phyloP scores from a whole-genome alignment of 2,888 invertebrate genomes.

The Melieria crassipennis region DNA sequence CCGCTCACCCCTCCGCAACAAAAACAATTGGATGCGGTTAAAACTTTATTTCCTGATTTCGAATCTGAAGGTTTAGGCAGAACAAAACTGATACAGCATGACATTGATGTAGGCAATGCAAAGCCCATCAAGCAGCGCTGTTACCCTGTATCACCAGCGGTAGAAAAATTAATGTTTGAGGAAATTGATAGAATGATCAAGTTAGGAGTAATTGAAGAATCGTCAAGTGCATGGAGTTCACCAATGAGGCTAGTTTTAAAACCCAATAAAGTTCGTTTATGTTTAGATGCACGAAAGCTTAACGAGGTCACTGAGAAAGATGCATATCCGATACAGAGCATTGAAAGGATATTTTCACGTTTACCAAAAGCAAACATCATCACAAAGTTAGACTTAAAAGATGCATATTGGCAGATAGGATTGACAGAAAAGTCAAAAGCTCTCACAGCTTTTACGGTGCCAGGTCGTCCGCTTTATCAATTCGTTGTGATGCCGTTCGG shows the following conservation, averaged over 20 bases:
- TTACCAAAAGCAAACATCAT: slow-evolving; percentile 35
- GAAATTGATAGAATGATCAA: too few species aligned
- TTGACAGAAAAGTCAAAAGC: slow-evolving; percentile 28
- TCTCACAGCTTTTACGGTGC: slow-evolving; percentile 39
- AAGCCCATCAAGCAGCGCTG: too few species aligned
- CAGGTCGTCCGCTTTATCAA: slow-evolving; percentile 41
- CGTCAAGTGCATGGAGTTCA: slow-evolving; percentile 51
- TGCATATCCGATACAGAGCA: slow-evolving; percentile 41
- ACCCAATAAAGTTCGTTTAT: slow-evolving; percentile 46
- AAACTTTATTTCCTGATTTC: too few species aligned
- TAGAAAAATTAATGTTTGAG: too few species aligned
- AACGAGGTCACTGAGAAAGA: slow-evolving; percentile 47
- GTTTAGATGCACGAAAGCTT: slow-evolving; percentile 50
- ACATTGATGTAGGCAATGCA: too few species aligned
- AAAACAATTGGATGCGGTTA: too few species aligned
- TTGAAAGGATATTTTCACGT: slow-evolving; percentile 38
- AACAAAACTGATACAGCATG: too few species aligned
- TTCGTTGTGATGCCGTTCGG: slow-evolving; percentile 40
- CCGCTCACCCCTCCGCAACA: too few species aligned
- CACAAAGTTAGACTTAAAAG: slow-evolving; percentile 37
- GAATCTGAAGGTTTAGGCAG: too few species aligned
- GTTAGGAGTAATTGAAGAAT: slow-evolving; percentile 49
- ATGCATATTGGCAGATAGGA: slow-evolving; percentile 42
- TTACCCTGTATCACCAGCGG: too few species aligned
- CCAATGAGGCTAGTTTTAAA: slow-evolving; percentile 50